Evolutionary conservation across 2,113 vertebrate species (phyloP), one percentile per base, ranked within the genome.

Genomic region (Xiphophorus maculatus): DNA sequence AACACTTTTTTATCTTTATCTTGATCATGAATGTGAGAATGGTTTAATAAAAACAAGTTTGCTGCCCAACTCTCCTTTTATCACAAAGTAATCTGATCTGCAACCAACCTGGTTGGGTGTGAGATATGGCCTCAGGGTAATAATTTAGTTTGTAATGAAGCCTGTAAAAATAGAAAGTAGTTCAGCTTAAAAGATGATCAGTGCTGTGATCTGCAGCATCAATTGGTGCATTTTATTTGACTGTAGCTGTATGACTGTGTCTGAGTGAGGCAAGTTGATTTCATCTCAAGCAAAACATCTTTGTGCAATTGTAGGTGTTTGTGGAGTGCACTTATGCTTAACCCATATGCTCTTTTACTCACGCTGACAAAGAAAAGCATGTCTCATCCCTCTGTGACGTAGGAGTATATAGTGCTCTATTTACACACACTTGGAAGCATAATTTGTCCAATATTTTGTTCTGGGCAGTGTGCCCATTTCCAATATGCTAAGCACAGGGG

Each of bases 381-480:
- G 69, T 63, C 42, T 83, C 76, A 81, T 65, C 44, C 61, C 15
- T 77, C 66, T 83, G 69, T 77, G 67, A 74, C 70, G 73, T 73
- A 73, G 71, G 74, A 86, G 68, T 75, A 51, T 32, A 28, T 40
- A 81, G 69, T 77, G 66, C 19, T 11, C 25, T 35, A 64, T 30
- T 65, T 8, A 70, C 73, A 78, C 71, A 74, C 74, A 73, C 76
- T 74, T 66, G 40, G 69, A 6, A 29, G 58, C 69, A 80, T 84
- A 81, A 90, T 86, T 88, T 87, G 84, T 90, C 87, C 84, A 91
- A 88, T 92, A 86, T 90, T 93, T 90, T 85, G 82, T 88, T 84
- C 89, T 84, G 89, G 91, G 90, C 91, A 83, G 63, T 8, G 42
- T 86, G 86, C 90, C 93, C 80, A 80, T 84, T 85, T 89, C 85